Evolutionary conservation across 2,888 invertebrate species (phyloP), one percentile per base, ranked within the genome.

Genomic region (Neoscelio sp.): DNA sequence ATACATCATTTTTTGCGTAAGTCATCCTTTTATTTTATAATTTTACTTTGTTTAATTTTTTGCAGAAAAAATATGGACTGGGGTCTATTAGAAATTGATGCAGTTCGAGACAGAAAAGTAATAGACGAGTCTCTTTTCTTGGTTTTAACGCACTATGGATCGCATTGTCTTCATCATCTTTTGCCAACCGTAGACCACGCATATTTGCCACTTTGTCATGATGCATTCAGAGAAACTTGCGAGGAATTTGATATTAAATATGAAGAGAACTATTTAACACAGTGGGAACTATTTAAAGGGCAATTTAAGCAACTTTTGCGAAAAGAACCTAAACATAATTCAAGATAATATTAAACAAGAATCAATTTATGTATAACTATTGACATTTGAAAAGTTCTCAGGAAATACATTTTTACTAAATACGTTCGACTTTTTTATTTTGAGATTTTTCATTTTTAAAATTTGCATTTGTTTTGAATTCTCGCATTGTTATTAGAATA

Each of bases 101-200:
- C 96, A 0, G 92, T 95, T 0, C 93, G 94, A 23, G 96, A 96
- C 86, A 92, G 96, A 78, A 91, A 92, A 13, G 94, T 95, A 78
- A 91, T 94, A 73, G 93, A 93, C 6, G 93, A 94, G 8, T 93
- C 93, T 38, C 92, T 93, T 77, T 94, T 95, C 86, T 90, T 95
- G 77, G 93, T 93, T 0, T 88, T 96, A 60, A 94, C 95, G 0
- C 92, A 94, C 75, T 96, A 96, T 84, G 96, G 96, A 0, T 94
- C 95, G 73, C 97, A 97, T 86, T 92, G 92, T 0, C 90, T 96
- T 1, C 96, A 97, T 88, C 97, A 97, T 89, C 91, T 96, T 13
- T 94, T 96, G 83, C 96, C 96, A 0, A 95, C 96, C 0, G 84
- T 97, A 26, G 96, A 96, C 87, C 96, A 96, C 84, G 94, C 93